These are phyloP conservation scores for Botia almorhae DNA, from an alignment of 2,797 vertebrate genomes.

Conservation along the genomic window DNA sequence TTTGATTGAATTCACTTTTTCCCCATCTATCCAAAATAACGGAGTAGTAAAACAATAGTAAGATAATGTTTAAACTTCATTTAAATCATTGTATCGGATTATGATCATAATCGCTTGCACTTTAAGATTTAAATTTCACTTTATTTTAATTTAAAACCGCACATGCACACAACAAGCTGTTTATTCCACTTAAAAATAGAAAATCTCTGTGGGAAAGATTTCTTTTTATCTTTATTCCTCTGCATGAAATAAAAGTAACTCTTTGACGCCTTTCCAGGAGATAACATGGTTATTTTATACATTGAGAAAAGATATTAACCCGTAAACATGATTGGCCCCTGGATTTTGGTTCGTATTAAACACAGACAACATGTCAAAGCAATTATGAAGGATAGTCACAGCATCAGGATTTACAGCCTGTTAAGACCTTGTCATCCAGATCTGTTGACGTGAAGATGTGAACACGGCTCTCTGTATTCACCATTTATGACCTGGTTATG, in stretches of 20 bases:
- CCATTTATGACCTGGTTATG: constrained; percentile 7
- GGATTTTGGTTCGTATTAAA: constrained; percentile 41
- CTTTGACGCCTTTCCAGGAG: constrained; percentile 52
- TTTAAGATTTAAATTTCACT: not conserved
- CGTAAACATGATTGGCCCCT: constrained; percentile 30
- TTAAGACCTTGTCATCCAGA: constrained; percentile 40
- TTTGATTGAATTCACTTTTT: not conserved
- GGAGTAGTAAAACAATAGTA: not conserved
- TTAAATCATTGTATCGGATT: not conserved
- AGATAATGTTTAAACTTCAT: not conserved
- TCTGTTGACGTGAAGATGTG: constrained; percentile 15
- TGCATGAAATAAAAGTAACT: constrained; percentile 29
- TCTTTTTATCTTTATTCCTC: constrained; percentile 33
- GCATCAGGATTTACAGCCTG: constrained; percentile 20
- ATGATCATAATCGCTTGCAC: constrained; percentile 6
- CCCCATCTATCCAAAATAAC: not conserved
- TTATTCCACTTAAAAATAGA: constrained; percentile 32
- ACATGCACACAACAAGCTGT: constrained; percentile 5
- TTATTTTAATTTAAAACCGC: constrained; percentile 4
- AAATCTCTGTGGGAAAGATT: constrained; percentile 39
- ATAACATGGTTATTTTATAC: constrained; percentile 47
- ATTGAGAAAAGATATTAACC: constrained; percentile 10
- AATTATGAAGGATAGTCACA: constrained; percentile 42
- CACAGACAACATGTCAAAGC: constrained; percentile 48
- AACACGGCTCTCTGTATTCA: constrained; percentile 2